Base-by-base conservation (phyloP, 1,140 invertebrate genomes). In the Microvelia longipes region DNA sequence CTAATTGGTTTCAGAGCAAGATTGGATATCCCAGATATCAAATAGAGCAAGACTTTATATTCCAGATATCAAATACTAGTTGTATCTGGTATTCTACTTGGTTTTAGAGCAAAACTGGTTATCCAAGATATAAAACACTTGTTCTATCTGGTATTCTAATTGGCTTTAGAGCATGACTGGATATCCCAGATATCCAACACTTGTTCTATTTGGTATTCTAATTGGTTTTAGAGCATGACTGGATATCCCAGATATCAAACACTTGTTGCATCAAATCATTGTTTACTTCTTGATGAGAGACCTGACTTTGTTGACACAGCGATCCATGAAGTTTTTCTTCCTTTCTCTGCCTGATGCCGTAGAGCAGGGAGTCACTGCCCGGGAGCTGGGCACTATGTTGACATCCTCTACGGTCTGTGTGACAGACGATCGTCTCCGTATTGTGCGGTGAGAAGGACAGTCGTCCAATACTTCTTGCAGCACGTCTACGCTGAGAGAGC, bases 281-380 rank as follows among this genome's bases (percentile, higher is more conserved):
- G 2, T 63, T 70, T 27, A 74, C 35, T 87, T 87, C 77, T 84
- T 85, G 66, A 87, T 87, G 71, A 88, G 83, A 75, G 85, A 86
- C 81, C 86, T 83, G 78, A 90, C 85, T 82, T 89, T 89, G 77
- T 87, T 89, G 30, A 89, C 86, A 78, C 87, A 89, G 78, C 86
- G 84, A 79, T 90, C 87, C 86, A 90, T 88, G 76, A 90, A 89
- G 78, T 88, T 89, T 75, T 75, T 76, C 28, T 64, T 66, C 26
- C 67, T 69, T n/a, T 66, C 70, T n/a, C 70, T 71, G 11, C 60
- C 69, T 0, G 71, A 69, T 15, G 64, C 70, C 2, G 29, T 67
- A 26, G 67, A n/a, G 63, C 35, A 68, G 1, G 66, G 26, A 28
- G 27, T 68, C 11, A 25, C 11, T 0, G 68, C 64, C 1, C 67